Base-by-base conservation (phyloP, 2,113 vertebrate species). In the Candoia aspera region DNA sequence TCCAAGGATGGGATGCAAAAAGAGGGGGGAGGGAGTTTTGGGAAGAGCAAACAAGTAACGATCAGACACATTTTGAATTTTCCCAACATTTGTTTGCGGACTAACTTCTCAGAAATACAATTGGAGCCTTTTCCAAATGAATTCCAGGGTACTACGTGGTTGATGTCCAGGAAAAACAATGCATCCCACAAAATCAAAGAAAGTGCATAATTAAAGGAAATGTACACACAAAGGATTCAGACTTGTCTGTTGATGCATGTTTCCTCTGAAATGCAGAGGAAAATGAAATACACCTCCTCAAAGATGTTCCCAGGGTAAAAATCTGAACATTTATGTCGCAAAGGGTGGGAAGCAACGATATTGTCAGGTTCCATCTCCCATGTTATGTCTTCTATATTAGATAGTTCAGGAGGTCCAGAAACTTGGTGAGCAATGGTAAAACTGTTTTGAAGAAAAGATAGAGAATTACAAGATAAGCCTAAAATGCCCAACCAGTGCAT, bases 171-270 rank as follows among this genome's bases (percentile, higher is more conserved):
- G 86, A 90, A 94, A 92, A 96, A 96, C 86, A 79, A 0, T 59
- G 87, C 24, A 92, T 91, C 90, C 87, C 62, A 54, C 60, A 33
- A 88, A 95, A 96, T 97, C 96, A 96, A 97, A 97, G 94, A 90
- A 93, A 90, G 59, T 55, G 0, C 84, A 58, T 93, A 94, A 95
- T 94, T 92, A 97, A 96, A 96, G 96, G 89, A 94, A 95, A 79
- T 87, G 86, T 87, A 92, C 92, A 88, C 90, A 64, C 64, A 53
- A 94, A 89, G 90, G 96, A 97, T 95, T 95, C 85, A 88, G 84
- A 84, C 83, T 92, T 93, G 88, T 24, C n/a, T 87, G 73, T 86
- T n/a, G 3, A 83, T 95, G 90, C 88, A 95, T 93, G 92, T 88
- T 85, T 42, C 84, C 83, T 21, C 57, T 83, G 64, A 58, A 94